Evolutionary conservation across 92 coral and sea anemone species (phyloP).

Genomic region (Hydrozoanthus gracilis): DNA sequence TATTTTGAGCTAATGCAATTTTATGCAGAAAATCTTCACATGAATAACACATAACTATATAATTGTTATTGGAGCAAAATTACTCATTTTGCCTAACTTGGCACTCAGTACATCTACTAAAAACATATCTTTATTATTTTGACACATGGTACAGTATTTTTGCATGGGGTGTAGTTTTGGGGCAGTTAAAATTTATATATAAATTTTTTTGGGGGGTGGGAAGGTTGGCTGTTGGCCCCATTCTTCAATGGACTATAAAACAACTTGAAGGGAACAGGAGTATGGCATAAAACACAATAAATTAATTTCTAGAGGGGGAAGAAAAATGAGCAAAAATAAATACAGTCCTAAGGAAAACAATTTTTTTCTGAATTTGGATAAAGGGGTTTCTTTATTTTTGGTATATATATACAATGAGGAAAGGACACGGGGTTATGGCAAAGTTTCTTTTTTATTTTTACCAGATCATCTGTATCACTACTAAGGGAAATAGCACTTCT

Average conservation of each 20-base stretch:
- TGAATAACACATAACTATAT: neutral
- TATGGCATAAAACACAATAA: neutral
- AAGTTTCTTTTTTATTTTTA: neutral
- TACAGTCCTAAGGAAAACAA: neutral
- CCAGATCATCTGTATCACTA: slow-evolving; percentile 1
- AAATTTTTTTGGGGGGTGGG: neutral
- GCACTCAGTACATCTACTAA: neutral
- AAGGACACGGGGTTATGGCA: slow-evolving; percentile 9
- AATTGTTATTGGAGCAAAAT: neutral
- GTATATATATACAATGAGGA: neutral
- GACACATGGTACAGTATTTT: neutral
- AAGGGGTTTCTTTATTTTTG: slow-evolving; percentile 2
- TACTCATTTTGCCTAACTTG: slow-evolving; percentile 1
- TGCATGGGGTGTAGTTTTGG: neutral
- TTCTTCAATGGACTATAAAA: neutral
- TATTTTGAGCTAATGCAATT: slow-evolving; percentile 5
- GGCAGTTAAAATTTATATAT: neutral
- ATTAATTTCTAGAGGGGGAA: slow-evolving; percentile 1
- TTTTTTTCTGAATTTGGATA: neutral
- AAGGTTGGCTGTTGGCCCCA: slow-evolving; percentile 2
- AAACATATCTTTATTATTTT: slow-evolving; percentile 2
- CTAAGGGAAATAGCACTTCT: neutral
- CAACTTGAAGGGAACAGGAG: neutral
- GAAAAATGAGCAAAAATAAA: slow-evolving; percentile 7
- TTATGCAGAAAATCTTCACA: slow-evolving; percentile 10